A percentile compares a stretch with the other conserved stretches of the same genome.
Conservation (phyloP, 1,140 invertebrate species). For the Lepeophtheirus salmonis region DNA sequence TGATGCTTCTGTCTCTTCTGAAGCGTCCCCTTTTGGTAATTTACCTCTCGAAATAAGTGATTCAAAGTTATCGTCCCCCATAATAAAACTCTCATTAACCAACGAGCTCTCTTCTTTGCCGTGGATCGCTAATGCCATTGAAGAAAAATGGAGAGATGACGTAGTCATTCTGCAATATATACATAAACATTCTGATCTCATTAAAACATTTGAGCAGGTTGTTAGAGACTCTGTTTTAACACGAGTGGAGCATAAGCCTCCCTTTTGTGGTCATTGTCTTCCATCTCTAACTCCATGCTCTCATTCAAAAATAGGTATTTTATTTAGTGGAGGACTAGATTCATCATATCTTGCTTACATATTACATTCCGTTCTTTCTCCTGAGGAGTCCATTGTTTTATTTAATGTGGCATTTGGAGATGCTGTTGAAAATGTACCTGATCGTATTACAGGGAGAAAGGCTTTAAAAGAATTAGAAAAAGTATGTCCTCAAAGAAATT, state of each 20-base stretch:
- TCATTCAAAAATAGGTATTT: slow-evolving; percentile 58
- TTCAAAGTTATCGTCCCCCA: neutral
- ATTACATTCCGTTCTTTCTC: slow-evolving; percentile 47
- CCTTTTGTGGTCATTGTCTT: slow-evolving; percentile 28
- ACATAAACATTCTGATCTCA: slow-evolving; percentile 31
- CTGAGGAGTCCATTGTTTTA: slow-evolving; percentile 61
- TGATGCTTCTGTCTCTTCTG: neutral
- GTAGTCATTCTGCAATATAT: neutral
- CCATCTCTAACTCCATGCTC: slow-evolving; percentile 23
- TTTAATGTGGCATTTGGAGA: slow-evolving; percentile 87
- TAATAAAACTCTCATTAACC: neutral
- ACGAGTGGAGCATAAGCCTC: slow-evolving; percentile 43
- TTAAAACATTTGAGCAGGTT: slow-evolving; percentile 37
- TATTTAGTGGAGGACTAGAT: slow-evolving; percentile 91
- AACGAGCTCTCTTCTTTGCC: neutral
- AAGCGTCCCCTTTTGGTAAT: neutral
- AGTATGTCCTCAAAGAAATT: slow-evolving; percentile 42
- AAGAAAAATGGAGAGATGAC: neutral
- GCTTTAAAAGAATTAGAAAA: slow-evolving; percentile 49
- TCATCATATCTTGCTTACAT: slow-evolving; percentile 67
- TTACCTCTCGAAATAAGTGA: no score
- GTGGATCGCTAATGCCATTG: neutral
- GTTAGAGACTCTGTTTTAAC: slow-evolving; percentile 40
- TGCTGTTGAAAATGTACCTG: slow-evolving; percentile 42
- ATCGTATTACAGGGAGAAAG: slow-evolving; percentile 51